Evolutionary conservation across 2,113 vertebrate species (phyloP).

Genomic region (Notiomystis cincta): DNA sequence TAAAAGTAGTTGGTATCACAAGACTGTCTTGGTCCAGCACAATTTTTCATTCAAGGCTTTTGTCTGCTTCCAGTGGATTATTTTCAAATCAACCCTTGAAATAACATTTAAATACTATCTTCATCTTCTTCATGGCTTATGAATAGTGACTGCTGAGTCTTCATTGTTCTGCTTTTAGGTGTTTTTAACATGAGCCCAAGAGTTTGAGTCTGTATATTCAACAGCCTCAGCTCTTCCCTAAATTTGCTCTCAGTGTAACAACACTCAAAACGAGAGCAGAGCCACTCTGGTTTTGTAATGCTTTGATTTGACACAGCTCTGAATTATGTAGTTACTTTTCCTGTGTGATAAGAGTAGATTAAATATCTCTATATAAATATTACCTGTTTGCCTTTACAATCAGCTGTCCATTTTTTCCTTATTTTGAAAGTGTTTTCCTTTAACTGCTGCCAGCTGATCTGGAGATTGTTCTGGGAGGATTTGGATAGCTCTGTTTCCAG

Average conservation of each 20-base stretch:
- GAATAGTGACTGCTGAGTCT: background rate
- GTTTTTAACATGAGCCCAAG: background rate
- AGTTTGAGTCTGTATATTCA: rapidly evolving
- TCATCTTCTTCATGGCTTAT: rapidly evolving
- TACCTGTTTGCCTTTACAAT: slow-evolving; percentile 6
- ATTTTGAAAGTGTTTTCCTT: background rate
- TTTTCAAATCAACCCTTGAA: background rate
- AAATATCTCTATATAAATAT: background rate
- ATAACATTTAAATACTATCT: background rate
- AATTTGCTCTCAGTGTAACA: rapidly evolving
- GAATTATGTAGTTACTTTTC: background rate
- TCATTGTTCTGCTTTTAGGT: background rate
- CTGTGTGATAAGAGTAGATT: background rate
- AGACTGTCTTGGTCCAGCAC: background rate
- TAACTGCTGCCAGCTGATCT: background rate
- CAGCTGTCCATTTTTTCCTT: background rate
- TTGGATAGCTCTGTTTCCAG: background rate
- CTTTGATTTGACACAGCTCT: background rate
- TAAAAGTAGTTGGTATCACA: background rate
- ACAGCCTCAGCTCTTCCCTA: background rate
- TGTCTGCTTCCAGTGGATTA: background rate
- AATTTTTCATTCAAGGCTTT: background rate
- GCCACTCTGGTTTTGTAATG: background rate
- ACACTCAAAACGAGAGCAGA: background rate
- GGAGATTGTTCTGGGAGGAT: background rate